These are phyloP conservation scores for Griposia aprilina DNA, from an alignment of 2,888 invertebrate species.

Conservation along the genomic window DNA sequence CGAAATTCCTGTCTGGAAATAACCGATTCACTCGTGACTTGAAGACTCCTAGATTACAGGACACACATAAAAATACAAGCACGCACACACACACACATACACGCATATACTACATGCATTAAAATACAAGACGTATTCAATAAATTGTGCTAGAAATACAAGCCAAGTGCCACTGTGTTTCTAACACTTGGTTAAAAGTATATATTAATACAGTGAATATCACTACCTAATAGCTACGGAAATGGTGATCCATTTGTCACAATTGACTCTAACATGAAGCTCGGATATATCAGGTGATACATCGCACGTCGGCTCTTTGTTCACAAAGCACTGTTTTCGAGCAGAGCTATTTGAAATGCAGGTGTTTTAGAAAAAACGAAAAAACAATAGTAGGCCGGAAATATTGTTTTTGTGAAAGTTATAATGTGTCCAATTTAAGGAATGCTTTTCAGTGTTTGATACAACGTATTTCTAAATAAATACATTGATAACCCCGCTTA, in stretches of 20 bases:
- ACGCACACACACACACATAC: no score
- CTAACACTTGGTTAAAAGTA: background rate
- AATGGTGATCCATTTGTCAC: conserved; percentile 47
- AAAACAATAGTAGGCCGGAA: background rate
- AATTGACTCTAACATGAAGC: conserved; percentile 43
- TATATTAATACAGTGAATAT: conserved; percentile 17
- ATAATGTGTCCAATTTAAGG: no score
- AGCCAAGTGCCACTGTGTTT: background rate
- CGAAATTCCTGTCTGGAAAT: background rate
- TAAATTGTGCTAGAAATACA: background rate
- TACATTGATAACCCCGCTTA: background rate
- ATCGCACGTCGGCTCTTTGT: conserved; percentile 39
- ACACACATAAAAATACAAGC: no score
- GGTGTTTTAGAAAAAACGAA: conserved; percentile 25
- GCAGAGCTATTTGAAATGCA: conserved; percentile 28
- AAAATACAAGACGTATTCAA: background rate
- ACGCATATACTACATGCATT: background rate
- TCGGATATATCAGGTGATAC: conserved; percentile 50
- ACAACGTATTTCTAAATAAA: background rate
- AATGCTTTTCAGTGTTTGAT: background rate
- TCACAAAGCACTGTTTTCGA: conserved; percentile 31
- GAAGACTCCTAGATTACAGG: background rate
- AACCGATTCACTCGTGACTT: background rate
- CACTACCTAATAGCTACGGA: conserved; percentile 9
- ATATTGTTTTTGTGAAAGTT: no score